A percentile compares a stretch with the other conserved stretches of the same genome.
Evolutionary conservation across 2,113 vertebrate genomes (phyloP).

Genomic region (Coturnix japonica): DNA sequence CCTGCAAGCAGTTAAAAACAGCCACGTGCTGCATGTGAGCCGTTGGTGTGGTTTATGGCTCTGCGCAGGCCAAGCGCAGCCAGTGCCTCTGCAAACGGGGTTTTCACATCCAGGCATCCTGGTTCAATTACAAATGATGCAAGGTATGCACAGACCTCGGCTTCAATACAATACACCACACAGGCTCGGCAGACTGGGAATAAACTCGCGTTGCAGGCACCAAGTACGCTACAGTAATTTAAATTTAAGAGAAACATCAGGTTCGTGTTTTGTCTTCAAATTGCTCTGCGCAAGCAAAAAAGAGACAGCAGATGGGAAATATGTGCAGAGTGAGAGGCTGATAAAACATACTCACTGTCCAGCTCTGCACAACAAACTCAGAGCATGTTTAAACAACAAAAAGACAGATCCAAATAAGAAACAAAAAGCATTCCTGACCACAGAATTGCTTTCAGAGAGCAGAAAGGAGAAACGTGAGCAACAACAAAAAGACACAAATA

Average conservation of each 20-base stretch:
- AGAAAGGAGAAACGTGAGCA: background rate
- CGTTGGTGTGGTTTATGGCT: background rate
- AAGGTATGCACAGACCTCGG: background rate
- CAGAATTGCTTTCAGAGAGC: background rate
- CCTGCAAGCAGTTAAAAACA: background rate
- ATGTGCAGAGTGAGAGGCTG: background rate
- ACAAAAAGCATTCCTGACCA: background rate
- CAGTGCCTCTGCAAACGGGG: background rate
- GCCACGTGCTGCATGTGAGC: background rate
- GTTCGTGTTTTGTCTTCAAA: background rate
- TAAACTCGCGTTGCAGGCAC: background rate
- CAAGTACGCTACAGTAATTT: background rate
- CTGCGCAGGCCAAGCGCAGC: background rate
- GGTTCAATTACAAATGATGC: background rate
- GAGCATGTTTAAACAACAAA: background rate
- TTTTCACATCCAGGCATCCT: background rate
- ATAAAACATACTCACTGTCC: background rate
- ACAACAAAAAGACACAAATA: background rate
- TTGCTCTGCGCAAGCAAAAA: background rate
- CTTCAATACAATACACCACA: fast-evolving
- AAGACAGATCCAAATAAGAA: background rate
- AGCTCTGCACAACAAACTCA: background rate
- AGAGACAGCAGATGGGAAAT: background rate
- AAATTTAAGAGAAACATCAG: background rate
- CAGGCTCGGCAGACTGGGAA: background rate